A percentile compares a stretch with the other conserved stretches of the same genome.
These are phyloP conservation scores for Coptotermes formosanus DNA, from an alignment of 1,140 invertebrate genomes.

Conservation along the genomic window DNA sequence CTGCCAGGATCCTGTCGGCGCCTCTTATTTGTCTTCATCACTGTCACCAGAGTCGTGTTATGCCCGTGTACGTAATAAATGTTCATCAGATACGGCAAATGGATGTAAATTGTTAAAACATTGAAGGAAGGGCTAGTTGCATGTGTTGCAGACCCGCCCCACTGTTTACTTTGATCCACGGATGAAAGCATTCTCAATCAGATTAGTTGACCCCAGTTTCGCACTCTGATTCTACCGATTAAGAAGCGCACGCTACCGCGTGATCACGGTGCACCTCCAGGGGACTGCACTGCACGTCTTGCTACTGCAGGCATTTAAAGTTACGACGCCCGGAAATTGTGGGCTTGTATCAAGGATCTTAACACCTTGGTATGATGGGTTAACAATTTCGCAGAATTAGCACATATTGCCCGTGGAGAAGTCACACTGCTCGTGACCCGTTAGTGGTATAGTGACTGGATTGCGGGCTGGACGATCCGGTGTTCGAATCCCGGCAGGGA, in stretches of 20 bases:
- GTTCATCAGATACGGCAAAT: not conserved
- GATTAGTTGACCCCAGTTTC: not conserved
- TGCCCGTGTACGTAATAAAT: not conserved
- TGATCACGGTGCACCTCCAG: not conserved
- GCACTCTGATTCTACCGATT: not conserved
- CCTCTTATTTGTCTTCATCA: not conserved
- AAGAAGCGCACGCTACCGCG: not conserved
- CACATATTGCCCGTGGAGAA: no score
- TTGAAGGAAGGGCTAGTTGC: not conserved
- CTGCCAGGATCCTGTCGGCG: not conserved
- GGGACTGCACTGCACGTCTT: not conserved
- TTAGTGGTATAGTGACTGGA: no score
- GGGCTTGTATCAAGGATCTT: not conserved
- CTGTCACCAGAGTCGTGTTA: not conserved
- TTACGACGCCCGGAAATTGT: not conserved
- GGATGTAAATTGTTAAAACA: not conserved
- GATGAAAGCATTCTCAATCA: not conserved
- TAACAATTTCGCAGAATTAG: no score
- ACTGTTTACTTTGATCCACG: not conserved
- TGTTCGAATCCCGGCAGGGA: no score
- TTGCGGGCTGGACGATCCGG: no score
- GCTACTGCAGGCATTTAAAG: not conserved
- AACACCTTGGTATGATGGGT: no score
- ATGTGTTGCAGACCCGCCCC: not conserved
- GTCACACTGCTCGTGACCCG: no score